Base-by-base conservation (phyloP, 1,140 invertebrate species). In the Xylocopa sonorina region DNA sequence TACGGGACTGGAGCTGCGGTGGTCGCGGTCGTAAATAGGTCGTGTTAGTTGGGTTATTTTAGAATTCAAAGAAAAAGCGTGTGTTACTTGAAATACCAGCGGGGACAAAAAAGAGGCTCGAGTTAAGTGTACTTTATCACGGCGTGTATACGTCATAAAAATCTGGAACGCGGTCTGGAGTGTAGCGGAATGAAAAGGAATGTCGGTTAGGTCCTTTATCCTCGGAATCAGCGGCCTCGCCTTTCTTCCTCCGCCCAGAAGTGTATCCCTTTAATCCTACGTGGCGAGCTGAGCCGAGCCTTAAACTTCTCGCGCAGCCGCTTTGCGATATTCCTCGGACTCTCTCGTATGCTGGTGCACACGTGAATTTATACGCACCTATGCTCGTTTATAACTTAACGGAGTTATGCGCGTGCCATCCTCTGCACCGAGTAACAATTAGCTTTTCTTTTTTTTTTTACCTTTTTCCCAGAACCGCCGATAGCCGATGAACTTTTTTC, bases 61-160 rank as follows among this genome's bases (percentile, higher is more conserved):
- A 48, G 43, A 78, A 60, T 62, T 69, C 55, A 41, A 78, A 78
- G 67, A 38, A 71, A 69, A 68, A 78, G 29, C 64, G 66, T 58
- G 55, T 69, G 67, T 69, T 69, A 78, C 75, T 48, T 71, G 66
- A 55, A 71, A 78, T 71, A 34, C 41, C 34, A 27, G n/a, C 16
- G 27, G 32, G 55, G 71, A 58, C 32, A 71, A 78, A 69, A 78
- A 78, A 43, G 60, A 43, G 60, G 46, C 18, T 24, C 34, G 55
- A 46, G 75, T 78, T 48, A 50, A 78, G 75, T 71, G 75, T 71
- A 58, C 75, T 78, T 78, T 78, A 62, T 78, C 75, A 78, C 75
- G 75, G 53, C n/a, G n/a, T 69, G 75, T 55, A 71, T 50, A 58
- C 67, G 75, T 71, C 66, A 78, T 78, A 50, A 29, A 78, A 78